Percentiles rank a stretch among this genome's conserved stretches.
phyloP scores from a whole-genome alignment of 2,888 invertebrate species.

The Drosophila fungiperda region DNA sequence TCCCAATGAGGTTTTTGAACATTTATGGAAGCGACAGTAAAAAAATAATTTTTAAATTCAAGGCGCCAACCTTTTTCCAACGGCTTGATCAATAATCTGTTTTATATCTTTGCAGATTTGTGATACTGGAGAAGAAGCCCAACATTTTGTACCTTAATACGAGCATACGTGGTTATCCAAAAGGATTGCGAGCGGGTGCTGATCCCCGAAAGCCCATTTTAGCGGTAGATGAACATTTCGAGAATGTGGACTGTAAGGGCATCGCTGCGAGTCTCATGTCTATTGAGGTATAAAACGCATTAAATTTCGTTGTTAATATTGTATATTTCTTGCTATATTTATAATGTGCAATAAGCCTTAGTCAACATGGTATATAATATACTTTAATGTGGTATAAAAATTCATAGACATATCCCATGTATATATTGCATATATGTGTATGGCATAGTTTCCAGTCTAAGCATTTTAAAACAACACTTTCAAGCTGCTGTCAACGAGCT shows the following conservation, averaged over 20 bases:
- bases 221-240: constrained; percentile 90
- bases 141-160: constrained; percentile 95
- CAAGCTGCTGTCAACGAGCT: constrained; percentile 22
- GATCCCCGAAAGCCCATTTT: constrained; percentile 92
- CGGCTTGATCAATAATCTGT: constrained; percentile 1
- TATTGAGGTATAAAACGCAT: constrained; percentile 87
- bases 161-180: constrained; percentile 92
- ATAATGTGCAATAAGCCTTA: constrained; percentile 65
- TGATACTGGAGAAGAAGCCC: constrained; percentile 88
- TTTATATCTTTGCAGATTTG: constrained; percentile 85
- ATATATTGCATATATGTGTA: constrained; percentile 39
- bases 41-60: neutral
- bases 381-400: constrained; percentile 66
- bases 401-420: constrained; percentile 48
- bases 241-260: constrained; percentile 89
- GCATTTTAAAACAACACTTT: constrained; percentile 53
- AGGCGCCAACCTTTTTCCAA: too few species aligned
- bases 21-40: neutral
- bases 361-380: constrained; percentile 65
- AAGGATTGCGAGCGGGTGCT: constrained; percentile 92
- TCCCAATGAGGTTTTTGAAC: neutral
- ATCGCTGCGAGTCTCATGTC: constrained; percentile 88
- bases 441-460: constrained; percentile 63
- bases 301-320: constrained; percentile 15
- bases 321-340: constrained; percentile 62